phyloP scores from a whole-genome alignment of 2,113 vertebrate species.

The Oryzias curvinotus region DNA sequence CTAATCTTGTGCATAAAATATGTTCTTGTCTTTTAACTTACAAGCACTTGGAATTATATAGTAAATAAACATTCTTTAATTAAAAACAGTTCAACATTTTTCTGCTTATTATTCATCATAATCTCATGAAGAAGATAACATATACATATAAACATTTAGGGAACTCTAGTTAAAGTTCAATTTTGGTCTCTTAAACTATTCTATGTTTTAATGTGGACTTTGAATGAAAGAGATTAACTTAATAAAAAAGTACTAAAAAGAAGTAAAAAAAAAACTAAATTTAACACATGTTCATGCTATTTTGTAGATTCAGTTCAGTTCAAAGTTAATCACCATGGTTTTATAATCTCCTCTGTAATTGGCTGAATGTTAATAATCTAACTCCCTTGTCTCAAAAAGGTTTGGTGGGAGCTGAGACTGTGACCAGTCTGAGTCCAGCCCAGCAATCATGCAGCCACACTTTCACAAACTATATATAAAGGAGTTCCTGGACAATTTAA shows the following conservation, averaged over 20 bases:
- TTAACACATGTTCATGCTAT: background rate
- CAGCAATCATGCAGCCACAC: conserved; percentile 74
- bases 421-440: conserved; percentile 34
- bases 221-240: too few relatives aligned
- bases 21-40: too few relatives aligned
- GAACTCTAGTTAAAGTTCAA: too few relatives aligned
- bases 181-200: too few relatives aligned
- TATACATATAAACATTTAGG: too few relatives aligned
- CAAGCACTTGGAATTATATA: too few relatives aligned
- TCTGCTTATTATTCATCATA: too few relatives aligned
- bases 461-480: conserved; percentile 81
- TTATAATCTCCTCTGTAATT: conserved; percentile 18
- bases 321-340: background rate
- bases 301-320: background rate
- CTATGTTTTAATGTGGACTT: too few relatives aligned
- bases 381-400: conserved; percentile 47
- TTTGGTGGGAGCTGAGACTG: conserved; percentile 10
- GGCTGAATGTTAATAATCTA: conserved; percentile 69
- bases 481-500: conserved; percentile 86
- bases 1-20: too few relatives aligned
- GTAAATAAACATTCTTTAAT: too few relatives aligned
- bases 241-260: background rate
- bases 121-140: too few relatives aligned
- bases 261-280: background rate
- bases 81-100: too few relatives aligned